Conservation (phyloP, 1,140 invertebrate genomes). For the Pseudomyrmex cubaensis region DNA sequence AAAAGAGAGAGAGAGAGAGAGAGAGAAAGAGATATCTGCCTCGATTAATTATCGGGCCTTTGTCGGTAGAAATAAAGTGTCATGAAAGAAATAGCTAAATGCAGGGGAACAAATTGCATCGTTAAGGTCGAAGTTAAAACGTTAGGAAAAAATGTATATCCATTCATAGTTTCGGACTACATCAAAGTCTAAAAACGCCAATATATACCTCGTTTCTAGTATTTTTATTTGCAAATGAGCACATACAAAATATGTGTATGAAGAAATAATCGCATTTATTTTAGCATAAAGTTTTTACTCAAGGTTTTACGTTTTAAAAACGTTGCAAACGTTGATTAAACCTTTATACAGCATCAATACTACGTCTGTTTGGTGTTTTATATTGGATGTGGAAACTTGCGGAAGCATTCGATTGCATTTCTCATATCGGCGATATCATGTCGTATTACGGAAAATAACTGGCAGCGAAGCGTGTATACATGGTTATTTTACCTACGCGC, state of each 20-base stretch:
- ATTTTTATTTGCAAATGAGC: too few species aligned
- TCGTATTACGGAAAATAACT: neutral
- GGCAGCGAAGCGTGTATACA: neutral
- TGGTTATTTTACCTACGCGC: neutral
- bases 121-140: slow-evolving; percentile 15
- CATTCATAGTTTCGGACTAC: neutral
- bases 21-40: neutral
- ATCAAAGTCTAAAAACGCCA: neutral
- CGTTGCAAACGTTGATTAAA: slow-evolving; percentile 4
- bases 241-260: too few species aligned
- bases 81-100: slow-evolving; percentile 9
- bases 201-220: too few species aligned
- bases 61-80: slow-evolving; percentile 43
- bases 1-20: too few species aligned
- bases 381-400: neutral
- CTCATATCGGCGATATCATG: neutral
- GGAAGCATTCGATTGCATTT: slow-evolving; percentile 13
- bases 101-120: slow-evolving; percentile 38
- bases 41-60: slow-evolving; percentile 47
- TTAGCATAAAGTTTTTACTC: neutral
- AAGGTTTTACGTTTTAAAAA: neutral
- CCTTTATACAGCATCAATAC: neutral
- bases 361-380: neutral
- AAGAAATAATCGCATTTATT: neutral
- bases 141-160: slow-evolving; percentile 14